Percentiles rank a stretch among this genome's conserved stretches.
Evolutionary conservation across 2,113 vertebrate genomes (phyloP).

Genomic region (Redunca redunca): DNA sequence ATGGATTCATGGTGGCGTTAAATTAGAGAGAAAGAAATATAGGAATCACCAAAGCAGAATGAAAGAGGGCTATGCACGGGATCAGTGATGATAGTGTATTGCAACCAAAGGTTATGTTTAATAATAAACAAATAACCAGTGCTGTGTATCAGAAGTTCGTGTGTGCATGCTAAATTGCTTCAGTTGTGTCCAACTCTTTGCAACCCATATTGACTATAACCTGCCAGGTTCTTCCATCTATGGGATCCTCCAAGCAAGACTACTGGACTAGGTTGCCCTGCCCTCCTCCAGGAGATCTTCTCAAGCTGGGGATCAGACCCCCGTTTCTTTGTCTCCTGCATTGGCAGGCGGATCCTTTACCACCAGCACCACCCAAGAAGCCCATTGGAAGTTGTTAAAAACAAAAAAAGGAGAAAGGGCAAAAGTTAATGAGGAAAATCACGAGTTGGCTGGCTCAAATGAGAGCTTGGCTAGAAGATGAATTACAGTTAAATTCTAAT

Average conservation of each 20-base stretch:
- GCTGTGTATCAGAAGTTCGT: background rate
- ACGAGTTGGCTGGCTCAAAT: background rate
- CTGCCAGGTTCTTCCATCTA: background rate
- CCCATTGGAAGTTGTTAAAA: background rate
- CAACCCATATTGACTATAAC: background rate
- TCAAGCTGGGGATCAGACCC: background rate
- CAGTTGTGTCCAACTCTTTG: background rate
- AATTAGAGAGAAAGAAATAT: background rate
- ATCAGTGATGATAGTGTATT: background rate
- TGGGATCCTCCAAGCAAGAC: background rate
- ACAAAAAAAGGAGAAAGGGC: background rate
- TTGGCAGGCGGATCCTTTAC: background rate
- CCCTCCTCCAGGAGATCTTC: background rate
- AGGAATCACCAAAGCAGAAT: background rate
- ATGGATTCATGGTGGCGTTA: background rate
- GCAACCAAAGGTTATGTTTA: background rate
- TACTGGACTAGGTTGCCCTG: background rate
- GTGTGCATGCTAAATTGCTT: background rate
- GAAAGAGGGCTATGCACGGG: background rate
- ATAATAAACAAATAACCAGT: background rate
- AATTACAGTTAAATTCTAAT: background rate
- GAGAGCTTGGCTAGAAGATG: background rate
- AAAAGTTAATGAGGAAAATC: background rate
- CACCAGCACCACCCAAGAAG: background rate
- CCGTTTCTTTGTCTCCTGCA: background rate